These are phyloP conservation scores for Euzophera pinguis DNA, from an alignment of 2,888 invertebrate species.

Conservation along the genomic window DNA sequence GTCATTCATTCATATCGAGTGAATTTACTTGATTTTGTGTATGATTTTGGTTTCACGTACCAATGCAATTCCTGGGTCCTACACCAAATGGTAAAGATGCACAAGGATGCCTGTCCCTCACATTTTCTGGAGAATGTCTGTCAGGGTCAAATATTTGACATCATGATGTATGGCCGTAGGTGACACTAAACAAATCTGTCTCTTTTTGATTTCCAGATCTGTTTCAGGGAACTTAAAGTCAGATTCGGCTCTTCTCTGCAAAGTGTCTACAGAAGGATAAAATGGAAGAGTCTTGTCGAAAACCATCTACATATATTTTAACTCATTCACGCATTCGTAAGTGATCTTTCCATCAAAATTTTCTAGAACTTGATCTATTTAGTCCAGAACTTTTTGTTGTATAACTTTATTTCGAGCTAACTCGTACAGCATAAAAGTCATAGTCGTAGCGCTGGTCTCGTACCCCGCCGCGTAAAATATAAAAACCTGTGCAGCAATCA, in stretches of 20 bases:
- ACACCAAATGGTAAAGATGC: constrained; percentile 84
- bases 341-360: constrained; percentile 44
- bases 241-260: constrained; percentile 46
- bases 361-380: constrained; percentile 42
- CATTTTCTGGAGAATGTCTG: constrained; percentile 72
- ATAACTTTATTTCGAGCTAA: constrained; percentile 47
- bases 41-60: constrained; percentile 33
- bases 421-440: constrained; percentile 46
- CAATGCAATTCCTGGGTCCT: constrained; percentile 84
- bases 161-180: constrained; percentile 74
- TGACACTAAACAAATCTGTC: constrained; percentile 14
- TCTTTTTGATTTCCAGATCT: constrained; percentile 18
- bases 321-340: constrained; percentile 51
- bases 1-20: too few species aligned
- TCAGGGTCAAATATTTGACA: constrained; percentile 84
- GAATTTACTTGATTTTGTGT: too few species aligned
- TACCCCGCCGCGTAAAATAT: constrained; percentile 65
- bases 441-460: constrained; percentile 61
- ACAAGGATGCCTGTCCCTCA: constrained; percentile 73
- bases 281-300: constrained; percentile 57
- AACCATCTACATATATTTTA: constrained; percentile 56
- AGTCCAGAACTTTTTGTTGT: constrained; percentile 45
- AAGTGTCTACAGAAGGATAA: constrained; percentile 57
- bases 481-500: too few species aligned
- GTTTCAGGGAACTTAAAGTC: constrained; percentile 34